Conservation (phyloP, 2,797 vertebrate genomes). For the Liasis olivaceus region DNA sequence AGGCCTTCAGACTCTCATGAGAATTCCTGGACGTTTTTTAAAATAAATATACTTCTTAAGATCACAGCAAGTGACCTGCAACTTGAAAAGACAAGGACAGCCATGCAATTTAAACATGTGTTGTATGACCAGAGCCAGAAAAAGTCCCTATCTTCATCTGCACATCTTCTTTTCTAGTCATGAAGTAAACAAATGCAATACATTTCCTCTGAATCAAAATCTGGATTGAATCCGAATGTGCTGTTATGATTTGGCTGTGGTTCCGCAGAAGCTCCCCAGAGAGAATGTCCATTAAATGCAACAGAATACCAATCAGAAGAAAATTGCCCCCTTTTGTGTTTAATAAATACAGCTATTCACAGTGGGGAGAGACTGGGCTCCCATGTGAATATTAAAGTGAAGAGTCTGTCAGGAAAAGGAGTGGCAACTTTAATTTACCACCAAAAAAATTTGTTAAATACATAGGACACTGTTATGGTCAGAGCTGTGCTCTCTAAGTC, state of each 20-base stretch:
- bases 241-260: not conserved
- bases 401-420: not conserved
- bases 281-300: not conserved
- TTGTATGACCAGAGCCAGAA: not conserved
- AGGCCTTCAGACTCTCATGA: not conserved
- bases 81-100: not conserved
- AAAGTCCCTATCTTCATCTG: not conserved
- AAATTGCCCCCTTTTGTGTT: not conserved
- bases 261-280: not conserved
- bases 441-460: not conserved
- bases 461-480: not conserved
- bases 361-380: not conserved
- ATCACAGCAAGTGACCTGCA: not conserved
- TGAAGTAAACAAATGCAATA: not conserved
- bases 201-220: not conserved
- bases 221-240: not conserved
- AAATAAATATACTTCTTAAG: not conserved
- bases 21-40: slow-evolving; percentile 4
- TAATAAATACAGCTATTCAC: not conserved
- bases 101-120: not conserved
- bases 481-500: not conserved
- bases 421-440: not conserved
- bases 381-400: not conserved
- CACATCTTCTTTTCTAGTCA: not conserved
- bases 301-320: not conserved